phyloP scores from a whole-genome alignment of 2,888 invertebrate genomes.

The Drosophila mimetica region DNA sequence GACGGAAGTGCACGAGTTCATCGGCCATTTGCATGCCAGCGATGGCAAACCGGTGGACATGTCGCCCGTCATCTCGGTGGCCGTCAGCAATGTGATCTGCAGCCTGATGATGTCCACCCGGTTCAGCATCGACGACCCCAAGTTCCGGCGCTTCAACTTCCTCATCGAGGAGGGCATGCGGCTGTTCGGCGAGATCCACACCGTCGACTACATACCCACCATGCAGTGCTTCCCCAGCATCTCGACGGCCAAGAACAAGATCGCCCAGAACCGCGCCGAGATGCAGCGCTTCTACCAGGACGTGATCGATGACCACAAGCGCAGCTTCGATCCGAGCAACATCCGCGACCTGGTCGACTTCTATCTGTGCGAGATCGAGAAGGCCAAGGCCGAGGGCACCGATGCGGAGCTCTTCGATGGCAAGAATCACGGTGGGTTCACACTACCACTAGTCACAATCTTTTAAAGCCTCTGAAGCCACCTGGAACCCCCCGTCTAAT shows the following conservation, averaged over 20 bases:
- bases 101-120: constrained; percentile 95
- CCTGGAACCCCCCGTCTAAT: background rate
- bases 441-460: no score
- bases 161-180: constrained; percentile 97
- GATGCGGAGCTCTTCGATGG: constrained; percentile 92
- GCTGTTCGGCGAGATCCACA: constrained; percentile 92
- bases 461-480: no score
- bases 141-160: constrained; percentile 91
- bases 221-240: constrained; percentile 88
- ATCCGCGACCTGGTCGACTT: constrained; percentile 94
- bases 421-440: constrained; percentile 91
- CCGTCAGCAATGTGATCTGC: constrained; percentile 96
- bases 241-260: constrained; percentile 87
- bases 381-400: constrained; percentile 91
- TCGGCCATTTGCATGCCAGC: constrained; percentile 87
- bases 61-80: constrained; percentile 90
- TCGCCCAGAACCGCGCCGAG: constrained; percentile 90
- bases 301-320: constrained; percentile 92
- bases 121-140: constrained; percentile 90
- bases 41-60: constrained; percentile 90
- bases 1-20: constrained; percentile 91
- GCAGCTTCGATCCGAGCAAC: constrained; percentile 90
- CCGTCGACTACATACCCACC: constrained; percentile 93
- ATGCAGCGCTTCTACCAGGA: constrained; percentile 94
- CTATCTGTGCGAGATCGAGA: constrained; percentile 93